Conservation (phyloP, 2,888 invertebrate genomes). For the Lithophane socia region DNA sequence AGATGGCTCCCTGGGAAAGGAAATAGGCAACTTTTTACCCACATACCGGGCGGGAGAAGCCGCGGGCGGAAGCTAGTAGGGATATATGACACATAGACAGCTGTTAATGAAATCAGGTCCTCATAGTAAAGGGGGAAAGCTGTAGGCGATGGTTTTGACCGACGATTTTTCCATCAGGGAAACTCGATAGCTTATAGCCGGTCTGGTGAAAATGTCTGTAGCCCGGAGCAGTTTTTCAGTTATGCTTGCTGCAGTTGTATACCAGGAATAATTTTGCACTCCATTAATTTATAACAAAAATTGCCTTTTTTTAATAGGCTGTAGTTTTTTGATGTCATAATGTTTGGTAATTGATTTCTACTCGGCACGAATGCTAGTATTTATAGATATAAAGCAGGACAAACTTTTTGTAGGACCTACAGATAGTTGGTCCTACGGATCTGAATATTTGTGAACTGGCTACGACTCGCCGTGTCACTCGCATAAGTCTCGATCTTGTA, state of each 20-base stretch:
- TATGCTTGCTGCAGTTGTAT: not conserved
- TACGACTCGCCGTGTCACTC: no score
- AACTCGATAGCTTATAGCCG: slow-evolving; percentile 47
- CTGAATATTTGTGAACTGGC: no score
- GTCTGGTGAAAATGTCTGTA: slow-evolving; percentile 28
- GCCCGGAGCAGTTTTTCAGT: slow-evolving; percentile 11
- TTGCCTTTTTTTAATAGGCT: not conserved
- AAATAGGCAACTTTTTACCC: no score
- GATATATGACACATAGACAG: not conserved
- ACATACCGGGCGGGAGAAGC: no score
- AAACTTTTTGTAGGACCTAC: not conserved
- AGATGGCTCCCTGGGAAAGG: no score
- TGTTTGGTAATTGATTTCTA: no score
- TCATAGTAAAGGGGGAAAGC: slow-evolving; percentile 21
- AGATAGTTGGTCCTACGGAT: not conserved
- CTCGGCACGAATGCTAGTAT: no score
- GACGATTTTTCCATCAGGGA: slow-evolving; percentile 39
- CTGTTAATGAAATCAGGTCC: slow-evolving; percentile 38
- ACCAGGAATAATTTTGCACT: not conserved
- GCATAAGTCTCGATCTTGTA: no score
- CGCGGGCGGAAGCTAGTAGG: no score
- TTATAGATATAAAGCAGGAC: no score
- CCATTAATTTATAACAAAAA: not conserved
- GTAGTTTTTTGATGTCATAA: no score
- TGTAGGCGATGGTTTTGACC: slow-evolving; percentile 25